Conservation (phyloP, 2,888 invertebrate genomes). For the Caenorhabditis sulstoni region DNA sequence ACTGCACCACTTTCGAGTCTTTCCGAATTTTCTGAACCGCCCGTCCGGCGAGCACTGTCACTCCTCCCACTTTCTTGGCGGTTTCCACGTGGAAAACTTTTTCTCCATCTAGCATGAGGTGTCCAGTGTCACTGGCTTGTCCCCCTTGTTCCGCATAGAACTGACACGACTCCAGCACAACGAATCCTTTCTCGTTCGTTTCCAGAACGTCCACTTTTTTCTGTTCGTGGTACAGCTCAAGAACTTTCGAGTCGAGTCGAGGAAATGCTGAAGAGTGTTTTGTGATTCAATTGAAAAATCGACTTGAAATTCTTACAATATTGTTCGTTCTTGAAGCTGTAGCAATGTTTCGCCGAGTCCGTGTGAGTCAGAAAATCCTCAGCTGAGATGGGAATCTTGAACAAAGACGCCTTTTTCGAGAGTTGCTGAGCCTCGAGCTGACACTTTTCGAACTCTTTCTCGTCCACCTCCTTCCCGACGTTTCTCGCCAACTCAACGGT, state of each 20-base stretch:
- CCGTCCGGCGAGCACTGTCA: conserved; percentile 41
- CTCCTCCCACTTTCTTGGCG: conserved; percentile 29
- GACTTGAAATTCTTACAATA: conserved; percentile 27
- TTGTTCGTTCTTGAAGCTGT: conserved; percentile 9
- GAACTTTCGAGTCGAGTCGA: conserved; percentile 15
- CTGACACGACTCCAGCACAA: conserved; percentile 60
- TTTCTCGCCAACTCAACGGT: conserved; percentile 59
- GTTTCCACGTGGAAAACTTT: conserved; percentile 39
- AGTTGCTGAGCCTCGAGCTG: conserved; percentile 36
- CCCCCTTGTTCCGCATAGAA: conserved; percentile 62
- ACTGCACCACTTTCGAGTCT: conserved; percentile 32
- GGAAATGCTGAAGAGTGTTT: conserved; percentile 27
- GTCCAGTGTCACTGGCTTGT: conserved; percentile 43
- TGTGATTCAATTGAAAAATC: neutral
- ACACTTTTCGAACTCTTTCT: conserved; percentile 45
- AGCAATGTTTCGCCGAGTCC: conserved; percentile 47
- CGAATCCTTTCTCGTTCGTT: conserved; percentile 23
- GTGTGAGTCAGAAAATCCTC: conserved; percentile 39
- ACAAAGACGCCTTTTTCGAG: conserved; percentile 45
- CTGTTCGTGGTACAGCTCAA: conserved; percentile 30
- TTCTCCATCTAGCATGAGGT: conserved; percentile 12
- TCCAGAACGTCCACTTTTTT: conserved; percentile 17
- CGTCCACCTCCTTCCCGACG: conserved; percentile 60
- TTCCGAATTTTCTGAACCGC: conserved; percentile 16
- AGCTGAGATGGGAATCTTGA: conserved; percentile 19